Evolutionary conservation across 1,140 invertebrate genomes (phyloP).

Genomic region (Maniola jurtina): DNA sequence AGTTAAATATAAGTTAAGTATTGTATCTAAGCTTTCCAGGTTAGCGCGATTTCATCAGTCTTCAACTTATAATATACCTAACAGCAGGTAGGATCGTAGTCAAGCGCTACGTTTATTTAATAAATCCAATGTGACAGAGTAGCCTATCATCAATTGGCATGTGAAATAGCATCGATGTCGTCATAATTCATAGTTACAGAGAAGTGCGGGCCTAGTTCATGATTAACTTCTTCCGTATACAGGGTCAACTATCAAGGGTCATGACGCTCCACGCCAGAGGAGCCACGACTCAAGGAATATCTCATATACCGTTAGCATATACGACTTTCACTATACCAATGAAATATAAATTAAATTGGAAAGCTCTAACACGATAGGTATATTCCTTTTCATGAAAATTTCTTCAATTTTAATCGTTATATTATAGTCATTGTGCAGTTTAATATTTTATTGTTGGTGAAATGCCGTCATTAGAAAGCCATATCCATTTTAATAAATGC

Average conservation of each 20-base stretch:
- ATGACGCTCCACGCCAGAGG: slow-evolving; percentile 23
- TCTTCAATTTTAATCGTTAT: too few species aligned
- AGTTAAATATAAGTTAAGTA: too few species aligned
- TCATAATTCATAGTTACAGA: slow-evolving; percentile 44
- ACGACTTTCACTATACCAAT: slow-evolving; percentile 22
- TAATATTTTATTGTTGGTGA: too few species aligned
- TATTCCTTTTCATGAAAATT: neutral
- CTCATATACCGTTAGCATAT: slow-evolving; percentile 30
- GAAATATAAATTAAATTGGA: slow-evolving; percentile 10
- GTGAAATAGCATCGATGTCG: slow-evolving; percentile 36
- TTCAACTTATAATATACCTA: too few species aligned
- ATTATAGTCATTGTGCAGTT: too few species aligned
- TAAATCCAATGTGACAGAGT: neutral
- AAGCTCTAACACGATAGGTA: neutral
- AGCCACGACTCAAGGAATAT: slow-evolving; percentile 21
- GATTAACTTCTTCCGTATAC: slow-evolving; percentile 67
- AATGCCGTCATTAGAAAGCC: too few species aligned
- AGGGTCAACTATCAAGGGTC: slow-evolving; percentile 63
- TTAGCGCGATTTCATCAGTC: too few species aligned
- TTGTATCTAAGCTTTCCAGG: too few species aligned
- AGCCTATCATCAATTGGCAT: slow-evolving; percentile 20
- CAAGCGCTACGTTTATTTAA: neutral
- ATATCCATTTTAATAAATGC: too few species aligned
- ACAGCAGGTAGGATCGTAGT: too few species aligned
- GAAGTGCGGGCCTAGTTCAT: slow-evolving; percentile 43